Percentiles rank a stretch among this genome's conserved stretches.
Evolutionary conservation across 2,797 vertebrate species (phyloP).

Genomic region (Glossophaga mutica): DNA sequence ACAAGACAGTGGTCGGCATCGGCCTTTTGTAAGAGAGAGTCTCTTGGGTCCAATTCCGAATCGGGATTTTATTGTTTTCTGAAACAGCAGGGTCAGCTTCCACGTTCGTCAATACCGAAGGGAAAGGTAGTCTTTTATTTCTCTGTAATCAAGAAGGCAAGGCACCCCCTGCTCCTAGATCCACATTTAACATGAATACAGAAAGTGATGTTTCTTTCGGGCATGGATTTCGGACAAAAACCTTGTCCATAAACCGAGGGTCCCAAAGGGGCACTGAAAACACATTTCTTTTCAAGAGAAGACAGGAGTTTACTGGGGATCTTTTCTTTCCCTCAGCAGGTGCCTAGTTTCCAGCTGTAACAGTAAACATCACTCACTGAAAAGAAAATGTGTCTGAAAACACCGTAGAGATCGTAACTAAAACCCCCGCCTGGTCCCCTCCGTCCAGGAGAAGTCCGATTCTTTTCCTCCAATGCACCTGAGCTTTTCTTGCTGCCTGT

Average conservation of each 20-base stretch:
- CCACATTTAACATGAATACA: constrained; percentile 10
- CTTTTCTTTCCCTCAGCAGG: constrained; percentile 63
- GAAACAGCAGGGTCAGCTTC: neutral
- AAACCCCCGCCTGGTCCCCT: neutral
- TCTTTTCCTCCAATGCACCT: neutral
- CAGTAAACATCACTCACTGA: constrained; percentile 37
- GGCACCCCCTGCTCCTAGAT: neutral
- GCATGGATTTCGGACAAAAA: constrained; percentile 9
- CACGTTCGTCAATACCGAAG: neutral
- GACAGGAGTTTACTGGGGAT: constrained; percentile 50
- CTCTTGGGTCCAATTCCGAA: neutral
- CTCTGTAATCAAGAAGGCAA: neutral
- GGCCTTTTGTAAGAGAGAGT: neutral
- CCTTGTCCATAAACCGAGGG: constrained; percentile 10
- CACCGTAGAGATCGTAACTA: constrained; percentile 45
- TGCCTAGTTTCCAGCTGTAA: constrained; percentile 38
- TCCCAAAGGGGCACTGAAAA: constrained; percentile 38
- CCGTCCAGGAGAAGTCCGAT: neutral
- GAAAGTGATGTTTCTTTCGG: constrained; percentile 8
- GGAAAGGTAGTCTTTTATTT: neutral
- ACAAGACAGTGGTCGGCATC: neutral
- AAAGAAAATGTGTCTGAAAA: constrained; percentile 59
- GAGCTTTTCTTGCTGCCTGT: constrained; percentile 25
- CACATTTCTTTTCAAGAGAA: constrained; percentile 55
- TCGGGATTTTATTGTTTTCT: neutral